These are phyloP conservation scores for Enteromius fasciolatus DNA, from an alignment of 2,797 vertebrate genomes.

Conservation along the genomic window DNA sequence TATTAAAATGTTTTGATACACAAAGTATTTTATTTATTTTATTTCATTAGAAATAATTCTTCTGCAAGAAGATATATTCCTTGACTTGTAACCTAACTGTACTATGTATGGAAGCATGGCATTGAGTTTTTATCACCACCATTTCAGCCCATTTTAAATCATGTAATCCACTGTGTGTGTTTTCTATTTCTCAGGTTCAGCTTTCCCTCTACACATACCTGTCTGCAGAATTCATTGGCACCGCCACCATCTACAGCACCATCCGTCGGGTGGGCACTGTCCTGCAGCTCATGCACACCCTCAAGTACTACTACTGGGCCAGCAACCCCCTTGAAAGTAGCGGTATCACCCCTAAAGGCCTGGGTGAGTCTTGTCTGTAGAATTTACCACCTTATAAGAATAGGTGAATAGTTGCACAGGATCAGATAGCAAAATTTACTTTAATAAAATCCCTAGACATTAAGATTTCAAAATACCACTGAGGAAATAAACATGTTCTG, in stretches of 20 bases:
- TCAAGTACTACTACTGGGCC: slow-evolving; percentile 97
- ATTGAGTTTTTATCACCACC: not conserved
- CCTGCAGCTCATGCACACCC: slow-evolving; percentile 90
- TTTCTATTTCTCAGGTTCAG: slow-evolving; percentile 81
- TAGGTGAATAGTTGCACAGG: not conserved
- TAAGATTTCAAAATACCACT: not conserved
- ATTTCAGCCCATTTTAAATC: slow-evolving; percentile 8
- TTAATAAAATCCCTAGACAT: not conserved
- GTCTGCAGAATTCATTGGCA: slow-evolving; percentile 93
- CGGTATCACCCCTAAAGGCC: slow-evolving; percentile 86
- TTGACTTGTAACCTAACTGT: not conserved
- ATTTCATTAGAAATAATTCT: not conserved
- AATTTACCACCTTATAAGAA: not conserved
- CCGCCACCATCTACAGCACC: slow-evolving; percentile 90
- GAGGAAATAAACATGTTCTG: not conserved
- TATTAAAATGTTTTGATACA: not conserved
- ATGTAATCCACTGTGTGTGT: slow-evolving; percentile 12
- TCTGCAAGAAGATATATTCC: not conserved
- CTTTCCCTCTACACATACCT: slow-evolving; percentile 92
- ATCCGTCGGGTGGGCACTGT: slow-evolving; percentile 91
- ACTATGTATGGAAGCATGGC: not conserved
- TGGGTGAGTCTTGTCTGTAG: slow-evolving; percentile 75
- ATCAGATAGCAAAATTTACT: too few species aligned
- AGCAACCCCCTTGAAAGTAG: slow-evolving; percentile 89
- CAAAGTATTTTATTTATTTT: not conserved